A percentile compares a stretch with the other conserved stretches of the same genome.
phyloP scores from a whole-genome alignment of 1,140 invertebrate species.

The Drosophila santomea region DNA sequence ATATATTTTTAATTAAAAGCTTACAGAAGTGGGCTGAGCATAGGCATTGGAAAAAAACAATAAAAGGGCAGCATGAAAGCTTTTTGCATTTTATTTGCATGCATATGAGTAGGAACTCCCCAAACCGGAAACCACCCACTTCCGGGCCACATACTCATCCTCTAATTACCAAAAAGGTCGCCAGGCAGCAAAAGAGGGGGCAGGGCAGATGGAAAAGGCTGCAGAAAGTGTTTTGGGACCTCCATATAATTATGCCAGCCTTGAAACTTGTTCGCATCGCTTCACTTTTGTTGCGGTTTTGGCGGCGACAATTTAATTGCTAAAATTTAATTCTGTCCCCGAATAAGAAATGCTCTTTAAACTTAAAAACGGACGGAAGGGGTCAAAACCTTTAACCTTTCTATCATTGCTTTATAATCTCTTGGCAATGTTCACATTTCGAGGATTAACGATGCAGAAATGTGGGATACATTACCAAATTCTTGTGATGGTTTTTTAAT shows the following conservation, averaged over 20 bases:
- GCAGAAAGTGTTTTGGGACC: conserved; percentile 15
- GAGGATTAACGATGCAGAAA: background rate
- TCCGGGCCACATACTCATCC: conserved; percentile 37
- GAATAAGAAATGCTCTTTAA: conserved; percentile 1
- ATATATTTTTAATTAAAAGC: conserved; percentile 21
- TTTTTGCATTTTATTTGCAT: conserved; percentile 21
- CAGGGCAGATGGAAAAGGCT: background rate
- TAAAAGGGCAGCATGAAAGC: conserved; percentile 9
- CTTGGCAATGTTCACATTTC: background rate
- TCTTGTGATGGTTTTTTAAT: too few species aligned
- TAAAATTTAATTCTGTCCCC: background rate
- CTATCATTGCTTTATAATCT: background rate
- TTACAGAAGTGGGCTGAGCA: background rate
- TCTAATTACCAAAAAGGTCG: conserved; percentile 31
- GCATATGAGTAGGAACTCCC: background rate
- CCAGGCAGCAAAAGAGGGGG: conserved; percentile 2
- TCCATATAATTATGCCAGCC: conserved; percentile 41
- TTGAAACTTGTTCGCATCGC: conserved; percentile 39
- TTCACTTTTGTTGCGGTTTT: conserved; percentile 43
- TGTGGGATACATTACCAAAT: background rate
- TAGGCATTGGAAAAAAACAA: background rate
- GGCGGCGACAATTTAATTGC: conserved; percentile 12
- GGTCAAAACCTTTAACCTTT: background rate
- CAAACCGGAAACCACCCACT: conserved; percentile 13
- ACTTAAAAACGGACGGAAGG: too few species aligned